A percentile compares a stretch with the other conserved stretches of the same genome.
These are phyloP conservation scores for Remorina albescens DNA, from an alignment of 2,797 vertebrate genomes.

Conservation along the genomic window DNA sequence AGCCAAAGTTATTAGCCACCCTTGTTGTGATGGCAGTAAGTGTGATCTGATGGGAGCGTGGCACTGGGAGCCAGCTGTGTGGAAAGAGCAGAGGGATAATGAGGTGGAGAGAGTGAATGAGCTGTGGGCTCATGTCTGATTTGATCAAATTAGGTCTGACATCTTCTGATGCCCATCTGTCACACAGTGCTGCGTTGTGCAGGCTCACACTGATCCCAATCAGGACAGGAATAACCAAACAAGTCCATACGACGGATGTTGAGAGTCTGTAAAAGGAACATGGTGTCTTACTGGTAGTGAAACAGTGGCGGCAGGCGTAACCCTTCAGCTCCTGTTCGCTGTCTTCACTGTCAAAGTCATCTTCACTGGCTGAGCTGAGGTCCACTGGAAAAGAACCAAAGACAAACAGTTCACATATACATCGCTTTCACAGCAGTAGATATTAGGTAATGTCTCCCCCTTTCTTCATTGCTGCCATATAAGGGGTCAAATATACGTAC, in stretches of 20 bases:
- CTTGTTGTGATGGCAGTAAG: constrained; percentile 60
- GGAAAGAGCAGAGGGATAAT: constrained; percentile 78
- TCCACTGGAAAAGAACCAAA: constrained; percentile 88
- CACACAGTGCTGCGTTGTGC: constrained; percentile 62
- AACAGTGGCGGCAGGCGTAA: constrained; percentile 99
- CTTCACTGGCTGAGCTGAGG: constrained; percentile 98
- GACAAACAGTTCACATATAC: constrained; percentile 26
- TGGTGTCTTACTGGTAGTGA: constrained; percentile 93
- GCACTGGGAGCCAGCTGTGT: constrained; percentile 77
- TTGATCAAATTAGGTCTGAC: constrained; percentile 84
- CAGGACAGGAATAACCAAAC: constrained; percentile 60
- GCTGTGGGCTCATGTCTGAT: constrained; percentile 80
- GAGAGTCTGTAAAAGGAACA: constrained; percentile 15
- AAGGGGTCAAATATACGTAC: constrained; percentile 84
- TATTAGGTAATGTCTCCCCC: not conserved
- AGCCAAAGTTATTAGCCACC: constrained; percentile 56
- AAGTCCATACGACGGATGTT: constrained; percentile 18
- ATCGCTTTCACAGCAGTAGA: not conserved
- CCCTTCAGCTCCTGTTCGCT: constrained; percentile 99
- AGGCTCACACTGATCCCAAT: constrained; percentile 56
- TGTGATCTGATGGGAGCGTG: constrained; percentile 73
- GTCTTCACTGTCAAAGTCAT: constrained; percentile 99
- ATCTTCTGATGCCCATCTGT: constrained; percentile 84
- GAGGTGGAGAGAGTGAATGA: constrained; percentile 72
- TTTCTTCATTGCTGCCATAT: not conserved